Percentiles rank a stretch among this genome's conserved stretches.
These are phyloP conservation scores for Lithobates sylvaticus DNA, from an alignment of 2,797 vertebrate genomes.

Conservation along the genomic window DNA sequence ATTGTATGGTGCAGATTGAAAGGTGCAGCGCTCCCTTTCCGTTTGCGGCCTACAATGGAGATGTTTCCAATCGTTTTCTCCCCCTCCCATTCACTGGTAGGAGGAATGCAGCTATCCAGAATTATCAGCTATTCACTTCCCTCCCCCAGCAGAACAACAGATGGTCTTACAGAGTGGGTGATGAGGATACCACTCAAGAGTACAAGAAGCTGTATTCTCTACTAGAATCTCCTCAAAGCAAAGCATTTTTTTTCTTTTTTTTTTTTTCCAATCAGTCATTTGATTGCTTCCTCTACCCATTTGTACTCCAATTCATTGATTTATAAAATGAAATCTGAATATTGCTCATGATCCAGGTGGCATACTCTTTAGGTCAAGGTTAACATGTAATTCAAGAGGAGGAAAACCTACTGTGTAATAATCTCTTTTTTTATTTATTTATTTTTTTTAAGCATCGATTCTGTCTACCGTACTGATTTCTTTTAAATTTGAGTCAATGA, in stretches of 20 bases:
- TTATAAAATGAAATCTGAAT: neutral
- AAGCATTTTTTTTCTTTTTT: too few species aligned
- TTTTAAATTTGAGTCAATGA: too few species aligned
- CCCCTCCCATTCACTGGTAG: constrained; percentile 38
- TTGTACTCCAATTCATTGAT: neutral
- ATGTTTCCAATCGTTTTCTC: constrained; percentile 28
- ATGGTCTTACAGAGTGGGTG: constrained; percentile 52
- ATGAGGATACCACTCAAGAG: constrained; percentile 36
- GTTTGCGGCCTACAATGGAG: constrained; percentile 17
- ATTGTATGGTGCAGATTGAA: neutral
- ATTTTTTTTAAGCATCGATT: too few species aligned
- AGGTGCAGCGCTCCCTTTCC: constrained; percentile 7
- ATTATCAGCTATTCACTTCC: constrained; percentile 50
- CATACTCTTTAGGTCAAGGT: constrained; percentile 8
- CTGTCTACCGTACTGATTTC: too few species aligned
- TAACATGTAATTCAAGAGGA: neutral
- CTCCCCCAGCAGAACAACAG: constrained; percentile 55
- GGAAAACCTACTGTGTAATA: too few species aligned
- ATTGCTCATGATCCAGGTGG: too few species aligned
- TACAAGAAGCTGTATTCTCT: constrained; percentile 20
- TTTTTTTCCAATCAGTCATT: too few species aligned
- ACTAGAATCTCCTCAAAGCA: neutral
- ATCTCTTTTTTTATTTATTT: too few species aligned
- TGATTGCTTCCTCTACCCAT: neutral
- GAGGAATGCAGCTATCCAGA: constrained; percentile 53